These are phyloP conservation scores for Hipparchia sbordonii DNA, from an alignment of 2,888 invertebrate species.

Conservation along the genomic window DNA sequence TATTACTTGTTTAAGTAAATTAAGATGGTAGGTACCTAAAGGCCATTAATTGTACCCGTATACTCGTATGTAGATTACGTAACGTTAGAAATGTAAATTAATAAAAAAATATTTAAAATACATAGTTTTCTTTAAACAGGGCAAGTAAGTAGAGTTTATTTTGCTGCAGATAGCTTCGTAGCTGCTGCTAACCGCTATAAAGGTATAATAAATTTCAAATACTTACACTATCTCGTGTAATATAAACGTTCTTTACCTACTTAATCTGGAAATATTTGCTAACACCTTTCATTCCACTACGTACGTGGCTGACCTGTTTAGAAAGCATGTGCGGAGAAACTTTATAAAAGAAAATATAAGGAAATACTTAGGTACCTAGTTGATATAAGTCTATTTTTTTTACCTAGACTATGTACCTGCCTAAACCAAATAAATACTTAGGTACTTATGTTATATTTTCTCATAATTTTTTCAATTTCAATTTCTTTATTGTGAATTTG, in stretches of 20 bases:
- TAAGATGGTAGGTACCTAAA: too few species aligned
- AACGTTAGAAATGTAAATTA: too few species aligned
- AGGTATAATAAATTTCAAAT: conserved; percentile 72
- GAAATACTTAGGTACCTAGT: background rate
- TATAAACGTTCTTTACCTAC: conserved; percentile 69
- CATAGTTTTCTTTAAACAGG: background rate
- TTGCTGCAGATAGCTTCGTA: conserved; percentile 51
- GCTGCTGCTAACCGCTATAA: conserved; percentile 66
- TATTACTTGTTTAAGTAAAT: too few species aligned
- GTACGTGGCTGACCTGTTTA: conserved; percentile 35
- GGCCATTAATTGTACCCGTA: too few species aligned
- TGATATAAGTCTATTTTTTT: too few species aligned
- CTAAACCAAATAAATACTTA: too few species aligned
- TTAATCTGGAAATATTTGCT: conserved; percentile 70
- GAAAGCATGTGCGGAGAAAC: background rate
- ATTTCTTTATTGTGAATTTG: too few species aligned
- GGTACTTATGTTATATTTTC: too few species aligned
- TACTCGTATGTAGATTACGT: too few species aligned
- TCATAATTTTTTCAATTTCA: too few species aligned
- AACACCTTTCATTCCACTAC: conserved; percentile 30
- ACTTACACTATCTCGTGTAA: conserved; percentile 67
- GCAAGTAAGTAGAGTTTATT: background rate
- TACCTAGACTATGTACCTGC: too few species aligned
- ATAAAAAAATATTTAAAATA: too few species aligned
- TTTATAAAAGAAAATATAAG: background rate